Evolutionary conservation across 1,140 invertebrate genomes (phyloP), one percentile per base, ranked within the genome.

Genomic region (Grapholita molesta): DNA sequence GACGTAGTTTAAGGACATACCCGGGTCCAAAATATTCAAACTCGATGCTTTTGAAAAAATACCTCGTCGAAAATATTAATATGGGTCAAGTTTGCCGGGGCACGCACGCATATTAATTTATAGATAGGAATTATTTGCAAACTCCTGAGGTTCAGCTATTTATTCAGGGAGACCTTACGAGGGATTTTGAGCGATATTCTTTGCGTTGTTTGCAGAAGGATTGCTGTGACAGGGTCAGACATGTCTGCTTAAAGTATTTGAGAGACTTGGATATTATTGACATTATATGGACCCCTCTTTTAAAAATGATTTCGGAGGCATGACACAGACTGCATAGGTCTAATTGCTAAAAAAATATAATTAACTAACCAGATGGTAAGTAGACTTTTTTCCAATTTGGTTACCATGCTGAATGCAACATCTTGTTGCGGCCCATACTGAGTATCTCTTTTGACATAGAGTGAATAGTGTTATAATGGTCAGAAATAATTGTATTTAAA

Each of bases 81-180:
- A 28, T 25, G 24, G 55, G 24, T 61, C 55, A 32, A 8, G 15
- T 8, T 38, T 66, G 64, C 64, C 32, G 8, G 32, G 9, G 32
- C 64, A 66, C 64, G 64, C 32, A 11, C 24, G 64, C 32, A 42
- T 66, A 38, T 66, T 66, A 66, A 66, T 42, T 35, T 42, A 23
- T 23, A 23, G 21, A 42, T 38, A 42, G 24, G 32, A 66, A 66
- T 66, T 66, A 66, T 66, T 66, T 66, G 64, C 38, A 66, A 66
- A 35, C 11, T 38, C 35, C 12, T 6, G 35, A n/a, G 4, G n/a
- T 5, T 38, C 12, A 15, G 23, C n/a, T 57, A 61, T 61, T 61
- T 61, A 32, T 61, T 28, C 15, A 61, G 24, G 11, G 55, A 28
- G 25, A 23, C 53, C 55, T 61, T 32, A 30, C 55, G 24, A 28